Evolutionary conservation across 2,888 invertebrate species (phyloP), one percentile per base, ranked within the genome.

Genomic region (Drosophila pseudotakahashii): DNA sequence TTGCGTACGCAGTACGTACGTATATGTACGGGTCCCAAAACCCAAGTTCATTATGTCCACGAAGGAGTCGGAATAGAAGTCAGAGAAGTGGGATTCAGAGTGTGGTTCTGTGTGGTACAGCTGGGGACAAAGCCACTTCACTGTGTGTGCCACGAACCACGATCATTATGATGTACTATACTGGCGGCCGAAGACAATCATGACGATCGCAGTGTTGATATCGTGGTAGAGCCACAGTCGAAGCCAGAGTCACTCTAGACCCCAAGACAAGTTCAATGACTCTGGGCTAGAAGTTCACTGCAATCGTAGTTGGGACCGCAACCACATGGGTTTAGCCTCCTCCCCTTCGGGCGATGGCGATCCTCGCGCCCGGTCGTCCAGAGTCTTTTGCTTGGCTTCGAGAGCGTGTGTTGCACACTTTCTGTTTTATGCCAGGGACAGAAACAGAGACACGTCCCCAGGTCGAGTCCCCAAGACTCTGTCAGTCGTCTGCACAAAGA

Each of bases 221-320:
- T 88, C 82, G 79, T 64, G 75, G 55, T 57, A 54, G 45, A 58
- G 63, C 63, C 53, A 14, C 37, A 52, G 57, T 72, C 52, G 13
- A 19, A 73, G 62, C 23, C 67, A 75, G 53, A 59, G 59, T n/a
- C 45, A 52, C 34, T 39, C 70, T 53, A 73, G 85, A 53, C 85
- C 62, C 48, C 73, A 86, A 89, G 89, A 86, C 85, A 80, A 81
- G 86, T 86, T 86, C 86, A 86, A 78, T 86, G 86, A 89, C 86
- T 89, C 66, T 73, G 78, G 75, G 64, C 78, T 83, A 88, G 87
- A 88, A 88, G 84, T 85, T 88, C 89, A 88, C 75, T 88, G 87
- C 87, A 83, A 88, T 81, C 74, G 82, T 72, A 82, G 88, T 79
- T 79, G 60, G 68, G 42, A 69, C 78, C 63, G 55, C 72, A 71